Percentiles rank a stretch among this genome's conserved stretches.
Conservation (phyloP, 2,113 vertebrate genomes). For the Megaceryle torquata region DNA sequence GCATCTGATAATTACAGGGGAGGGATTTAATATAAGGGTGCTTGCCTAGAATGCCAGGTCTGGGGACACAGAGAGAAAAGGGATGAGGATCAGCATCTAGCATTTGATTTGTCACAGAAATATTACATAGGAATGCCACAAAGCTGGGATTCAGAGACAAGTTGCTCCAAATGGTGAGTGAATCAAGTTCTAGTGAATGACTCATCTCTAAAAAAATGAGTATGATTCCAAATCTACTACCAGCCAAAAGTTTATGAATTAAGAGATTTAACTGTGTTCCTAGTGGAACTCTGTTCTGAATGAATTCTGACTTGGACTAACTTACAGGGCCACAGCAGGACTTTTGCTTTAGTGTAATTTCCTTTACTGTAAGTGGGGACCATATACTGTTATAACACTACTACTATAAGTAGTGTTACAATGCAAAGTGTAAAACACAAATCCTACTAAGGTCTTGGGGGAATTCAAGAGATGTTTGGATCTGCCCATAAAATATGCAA, state of each 20-base stretch:
- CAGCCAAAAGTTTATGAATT: background rate
- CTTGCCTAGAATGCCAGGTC: background rate
- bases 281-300: background rate
- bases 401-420: background rate
- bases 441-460: background rate
- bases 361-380: background rate
- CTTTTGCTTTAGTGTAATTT: background rate
- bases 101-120: background rate
- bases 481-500: background rate
- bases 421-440: background rate
- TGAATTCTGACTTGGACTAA: background rate
- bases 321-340: background rate
- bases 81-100: background rate
- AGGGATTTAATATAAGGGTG: background rate
- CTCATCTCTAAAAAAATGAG: background rate
- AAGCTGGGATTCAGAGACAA: background rate
- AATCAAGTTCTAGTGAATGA: background rate
- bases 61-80: background rate
- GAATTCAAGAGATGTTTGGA: background rate
- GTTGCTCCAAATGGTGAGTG: background rate
- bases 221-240: background rate
- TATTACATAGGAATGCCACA: background rate
- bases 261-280: background rate
- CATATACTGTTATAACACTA: no score
- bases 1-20: background rate